Conservation (phyloP, 2,888 invertebrate species). For the Athripsodes cinereus region DNA sequence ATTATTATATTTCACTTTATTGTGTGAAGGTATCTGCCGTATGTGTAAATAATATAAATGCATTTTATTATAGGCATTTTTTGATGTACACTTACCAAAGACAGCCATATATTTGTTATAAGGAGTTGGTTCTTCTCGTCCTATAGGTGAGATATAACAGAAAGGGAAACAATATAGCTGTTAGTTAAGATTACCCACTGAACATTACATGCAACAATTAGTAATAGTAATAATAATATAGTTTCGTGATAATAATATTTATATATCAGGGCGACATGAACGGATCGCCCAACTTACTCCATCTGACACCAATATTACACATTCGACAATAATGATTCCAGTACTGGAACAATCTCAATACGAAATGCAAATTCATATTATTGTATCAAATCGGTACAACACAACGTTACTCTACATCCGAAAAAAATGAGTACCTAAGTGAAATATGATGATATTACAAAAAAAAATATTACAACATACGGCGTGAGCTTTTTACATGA, state of each 20-base stretch:
- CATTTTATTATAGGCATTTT: slow-evolving; percentile 35
- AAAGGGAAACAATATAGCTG: slow-evolving; percentile 56
- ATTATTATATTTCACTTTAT: too few species aligned
- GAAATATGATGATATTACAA: too few species aligned
- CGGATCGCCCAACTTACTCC: slow-evolving; percentile 28
- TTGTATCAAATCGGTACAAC: too few species aligned
- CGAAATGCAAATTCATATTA: too few species aligned
- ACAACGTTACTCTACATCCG: too few species aligned
- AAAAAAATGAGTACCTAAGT: too few species aligned
- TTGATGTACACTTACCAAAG: slow-evolving; percentile 78
- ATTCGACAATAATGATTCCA: too few species aligned
- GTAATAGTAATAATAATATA: slow-evolving; percentile 32
- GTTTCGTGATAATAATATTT: neutral
- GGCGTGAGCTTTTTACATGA: too few species aligned
- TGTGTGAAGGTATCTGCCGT: slow-evolving; percentile 30
- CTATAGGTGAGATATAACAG: slow-evolving; percentile 69
- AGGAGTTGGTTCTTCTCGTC: slow-evolving; percentile 95
- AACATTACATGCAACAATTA: slow-evolving; percentile 43
- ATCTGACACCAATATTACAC: neutral
- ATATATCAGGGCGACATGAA: slow-evolving; percentile 33
- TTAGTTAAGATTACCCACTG: slow-evolving; percentile 49
- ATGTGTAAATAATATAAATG: slow-evolving; percentile 30
- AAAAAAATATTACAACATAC: too few species aligned
- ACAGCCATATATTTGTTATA: slow-evolving; percentile 92
- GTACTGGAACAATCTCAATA: too few species aligned